Base-by-base conservation (phyloP, 2,888 invertebrate species). In the Hanleya hanleyi region DNA sequence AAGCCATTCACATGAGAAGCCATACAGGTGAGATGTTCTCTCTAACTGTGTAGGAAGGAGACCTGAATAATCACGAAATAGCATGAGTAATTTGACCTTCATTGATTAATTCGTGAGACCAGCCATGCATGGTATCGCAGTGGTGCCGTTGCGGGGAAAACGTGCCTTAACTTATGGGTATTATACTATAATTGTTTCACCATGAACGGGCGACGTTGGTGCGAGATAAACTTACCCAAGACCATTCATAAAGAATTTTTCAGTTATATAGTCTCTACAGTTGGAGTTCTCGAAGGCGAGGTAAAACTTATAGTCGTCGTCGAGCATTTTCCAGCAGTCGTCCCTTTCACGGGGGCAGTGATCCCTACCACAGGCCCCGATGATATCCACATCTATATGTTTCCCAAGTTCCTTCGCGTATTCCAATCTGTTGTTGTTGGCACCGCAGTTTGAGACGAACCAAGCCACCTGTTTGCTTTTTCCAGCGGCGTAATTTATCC, bases 391-490 rank as follows among this genome's bases (percentile, higher is more conserved):
- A n/a, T 37, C 92, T 82, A 97, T 96, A 91, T 95, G 92, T 90
- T 96, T 96, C 80, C 94, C 93, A 69, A 97, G 70, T 96, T 95
- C 73, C 94, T 67, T 93, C 15, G 97, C 97, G 91, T 95, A 97
- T 81, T 95, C 94, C 77, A 97, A 92, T 18, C 97, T 93, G 7
- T 95, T 94, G 90, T 97, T 97, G 69, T 96, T 93, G 3, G 97
- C 96, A 79, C 95, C 96, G 89, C 97, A 97, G 91, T 97, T 97
- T 50, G 97, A 97, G 70, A 97, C 97, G 91, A 97, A 97, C 97
- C 97, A 97, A 72, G 97, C 97, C 9, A 97, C 86, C 95, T 93
- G 95, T 91, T 95, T 96, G 65, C 96, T 96, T 90, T 97, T 97
- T 89, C 96, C 96, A 0, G 96, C 96, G 41, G 75, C 75, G 64